A percentile compares a stretch with the other conserved stretches of the same genome.
These are phyloP conservation scores for Leucoma salicis DNA, from an alignment of 2,888 invertebrate genomes.

Conservation along the genomic window DNA sequence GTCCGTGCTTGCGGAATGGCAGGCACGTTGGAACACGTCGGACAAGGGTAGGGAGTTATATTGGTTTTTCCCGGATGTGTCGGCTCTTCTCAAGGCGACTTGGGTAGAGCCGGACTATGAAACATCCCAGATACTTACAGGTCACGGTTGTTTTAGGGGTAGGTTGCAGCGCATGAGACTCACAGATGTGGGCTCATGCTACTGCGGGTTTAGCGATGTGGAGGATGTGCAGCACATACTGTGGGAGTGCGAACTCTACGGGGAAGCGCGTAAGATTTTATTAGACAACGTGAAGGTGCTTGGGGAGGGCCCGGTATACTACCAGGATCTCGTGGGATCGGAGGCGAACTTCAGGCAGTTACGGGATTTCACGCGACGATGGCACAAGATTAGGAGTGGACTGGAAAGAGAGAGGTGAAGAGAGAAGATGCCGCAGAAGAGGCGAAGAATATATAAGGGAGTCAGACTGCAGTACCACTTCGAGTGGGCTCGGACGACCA, in stretches of 20 bases:
- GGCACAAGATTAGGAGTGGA: background rate
- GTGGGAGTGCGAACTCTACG: background rate
- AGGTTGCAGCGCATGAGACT: background rate
- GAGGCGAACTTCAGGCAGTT: background rate
- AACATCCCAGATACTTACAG: background rate
- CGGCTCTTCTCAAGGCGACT: background rate
- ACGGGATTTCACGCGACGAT: background rate
- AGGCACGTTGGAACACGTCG: background rate
- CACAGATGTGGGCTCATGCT: background rate
- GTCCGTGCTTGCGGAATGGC: background rate
- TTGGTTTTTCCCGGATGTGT: background rate
- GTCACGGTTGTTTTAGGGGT: background rate
- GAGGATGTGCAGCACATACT: background rate
- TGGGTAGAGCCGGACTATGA: slow-evolving; percentile 1
- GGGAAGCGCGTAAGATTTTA: too few species aligned
- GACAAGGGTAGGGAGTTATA: background rate
- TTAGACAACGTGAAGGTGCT: background rate
- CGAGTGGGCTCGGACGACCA: too few species aligned
- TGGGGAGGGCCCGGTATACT: background rate
- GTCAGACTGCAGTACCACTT: too few species aligned
- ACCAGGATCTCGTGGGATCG: background rate
- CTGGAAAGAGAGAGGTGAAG: background rate
- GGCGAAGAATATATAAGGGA: too few species aligned
- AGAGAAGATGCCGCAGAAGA: too few species aligned
- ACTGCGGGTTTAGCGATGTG: background rate